Conservation (phyloP, 2,113 vertebrate species). For the Dunckerocampus dactyliophorus region DNA sequence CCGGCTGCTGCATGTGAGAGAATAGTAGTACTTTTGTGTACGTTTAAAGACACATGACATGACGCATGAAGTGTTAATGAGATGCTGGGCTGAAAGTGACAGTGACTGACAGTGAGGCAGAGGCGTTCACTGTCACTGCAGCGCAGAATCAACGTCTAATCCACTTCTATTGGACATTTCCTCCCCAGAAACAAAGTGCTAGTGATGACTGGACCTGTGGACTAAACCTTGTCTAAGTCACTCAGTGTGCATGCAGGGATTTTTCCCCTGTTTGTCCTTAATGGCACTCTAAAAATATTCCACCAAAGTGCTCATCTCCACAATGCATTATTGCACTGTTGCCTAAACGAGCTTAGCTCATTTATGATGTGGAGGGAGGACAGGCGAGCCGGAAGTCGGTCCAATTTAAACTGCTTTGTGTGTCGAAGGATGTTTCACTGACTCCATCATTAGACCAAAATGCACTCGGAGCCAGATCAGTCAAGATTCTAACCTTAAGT, state of each 20-base stretch:
- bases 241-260: background rate
- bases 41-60: too few relatives aligned
- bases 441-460: slow-evolving; percentile 19
- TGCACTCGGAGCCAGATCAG: background rate
- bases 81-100: slow-evolving; percentile 14
- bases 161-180: background rate
- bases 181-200: background rate
- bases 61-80: slow-evolving; percentile 22
- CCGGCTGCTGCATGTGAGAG: too few relatives aligned
- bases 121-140: slow-evolving; percentile 5
- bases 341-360: slow-evolving; percentile 4
- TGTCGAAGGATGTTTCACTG: slow-evolving; percentile 13
- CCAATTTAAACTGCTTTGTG: slow-evolving; percentile 12
- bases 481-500: slow-evolving; percentile 8
- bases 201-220: background rate
- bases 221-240: background rate
- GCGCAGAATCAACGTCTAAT: background rate
- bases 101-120: background rate
- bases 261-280: too few relatives aligned
- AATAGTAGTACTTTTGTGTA: too few relatives aligned
- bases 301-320: background rate
- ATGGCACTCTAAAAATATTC: background rate
- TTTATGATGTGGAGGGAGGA: slow-evolving; percentile 27
- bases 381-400: slow-evolving; percentile 17
- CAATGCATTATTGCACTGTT: background rate